Conservation (phyloP, 2,888 invertebrate genomes). For the Lycocerus yunnanus region DNA sequence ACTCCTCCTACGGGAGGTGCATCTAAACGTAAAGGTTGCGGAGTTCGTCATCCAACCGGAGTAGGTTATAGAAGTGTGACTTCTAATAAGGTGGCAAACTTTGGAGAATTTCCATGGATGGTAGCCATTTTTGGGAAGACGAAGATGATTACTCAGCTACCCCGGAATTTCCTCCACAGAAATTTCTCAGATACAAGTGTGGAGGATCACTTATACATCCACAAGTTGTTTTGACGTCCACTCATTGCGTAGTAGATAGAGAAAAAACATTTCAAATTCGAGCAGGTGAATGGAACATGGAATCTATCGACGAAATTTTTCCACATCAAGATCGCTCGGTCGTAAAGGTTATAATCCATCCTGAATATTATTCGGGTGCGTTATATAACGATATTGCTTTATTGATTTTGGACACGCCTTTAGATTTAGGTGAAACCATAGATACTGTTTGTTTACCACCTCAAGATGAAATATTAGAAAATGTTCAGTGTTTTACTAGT, state of each 20-base stretch:
- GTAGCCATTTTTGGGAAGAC: constrained; percentile 69
- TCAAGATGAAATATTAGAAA: constrained; percentile 42
- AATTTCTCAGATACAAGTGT: constrained; percentile 76
- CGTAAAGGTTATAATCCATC: constrained; percentile 63
- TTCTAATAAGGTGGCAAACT: constrained; percentile 68
- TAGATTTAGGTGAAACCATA: constrained; percentile 70
- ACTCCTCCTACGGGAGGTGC: no score
- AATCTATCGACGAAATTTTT: constrained; percentile 69
- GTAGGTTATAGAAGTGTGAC: constrained; percentile 72
- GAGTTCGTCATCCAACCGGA: constrained; percentile 55
- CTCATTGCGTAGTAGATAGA: constrained; percentile 73
- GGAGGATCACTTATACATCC: constrained; percentile 82
- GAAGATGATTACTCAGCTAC: constrained; percentile 51
- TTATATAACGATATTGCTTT: constrained; percentile 65
- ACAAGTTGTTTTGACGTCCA: constrained; percentile 76
- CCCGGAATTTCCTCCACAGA: neutral
- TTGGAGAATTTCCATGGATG: constrained; percentile 86
- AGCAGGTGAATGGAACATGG: constrained; percentile 84
- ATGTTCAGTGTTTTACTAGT: constrained; percentile 63
- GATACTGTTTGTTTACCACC: constrained; percentile 70
- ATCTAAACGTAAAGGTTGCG: no score
- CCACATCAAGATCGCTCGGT: constrained; percentile 74
- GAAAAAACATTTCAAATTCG: constrained; percentile 57
- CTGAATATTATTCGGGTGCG: constrained; percentile 68
- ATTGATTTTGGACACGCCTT: constrained; percentile 59